phyloP scores from a whole-genome alignment of 2,888 invertebrate genomes.

The Ornithoptera alexandrae region DNA sequence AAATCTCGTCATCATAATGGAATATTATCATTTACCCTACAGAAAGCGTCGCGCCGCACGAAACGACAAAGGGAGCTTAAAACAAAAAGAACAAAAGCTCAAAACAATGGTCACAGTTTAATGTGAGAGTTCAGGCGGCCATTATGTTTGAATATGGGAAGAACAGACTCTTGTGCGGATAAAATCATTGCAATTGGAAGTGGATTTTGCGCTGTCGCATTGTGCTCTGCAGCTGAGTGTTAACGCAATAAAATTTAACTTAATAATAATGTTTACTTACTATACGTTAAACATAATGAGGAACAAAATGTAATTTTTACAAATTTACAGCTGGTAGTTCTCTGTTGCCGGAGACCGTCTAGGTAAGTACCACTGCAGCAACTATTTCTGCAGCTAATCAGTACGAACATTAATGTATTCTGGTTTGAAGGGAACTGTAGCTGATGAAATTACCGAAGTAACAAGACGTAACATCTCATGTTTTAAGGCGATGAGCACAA shows the following conservation, averaged over 20 bases:
- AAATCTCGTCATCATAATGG: conserved; percentile 30
- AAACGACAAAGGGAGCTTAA: conserved; percentile 57
- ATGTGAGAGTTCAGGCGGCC: conserved; percentile 60
- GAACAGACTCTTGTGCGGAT: conserved; percentile 48
- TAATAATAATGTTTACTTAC: conserved; percentile 27
- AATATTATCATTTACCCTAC: conserved; percentile 54
- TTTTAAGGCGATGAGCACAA: no score
- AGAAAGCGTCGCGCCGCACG: conserved; percentile 42
- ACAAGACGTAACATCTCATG: no score
- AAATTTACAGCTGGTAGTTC: no score
- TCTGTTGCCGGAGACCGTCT: no score
- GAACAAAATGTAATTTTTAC: not conserved
- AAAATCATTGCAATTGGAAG: conserved; percentile 55
- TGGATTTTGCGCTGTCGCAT: conserved; percentile 36
- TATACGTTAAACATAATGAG: not conserved
- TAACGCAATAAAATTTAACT: conserved; percentile 18
- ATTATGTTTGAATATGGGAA: conserved; percentile 65
- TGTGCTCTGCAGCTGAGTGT: conserved; percentile 33
- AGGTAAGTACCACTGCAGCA: no score
- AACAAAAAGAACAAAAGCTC: conserved; percentile 67
- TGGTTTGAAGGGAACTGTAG: no score
- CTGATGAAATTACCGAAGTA: no score
- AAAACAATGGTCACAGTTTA: conserved; percentile 71
- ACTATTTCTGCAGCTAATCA: no score
- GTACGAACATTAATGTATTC: no score